Conservation (phyloP, 92 coral and sea anemone genomes). For the Blastomussa wellsi region DNA sequence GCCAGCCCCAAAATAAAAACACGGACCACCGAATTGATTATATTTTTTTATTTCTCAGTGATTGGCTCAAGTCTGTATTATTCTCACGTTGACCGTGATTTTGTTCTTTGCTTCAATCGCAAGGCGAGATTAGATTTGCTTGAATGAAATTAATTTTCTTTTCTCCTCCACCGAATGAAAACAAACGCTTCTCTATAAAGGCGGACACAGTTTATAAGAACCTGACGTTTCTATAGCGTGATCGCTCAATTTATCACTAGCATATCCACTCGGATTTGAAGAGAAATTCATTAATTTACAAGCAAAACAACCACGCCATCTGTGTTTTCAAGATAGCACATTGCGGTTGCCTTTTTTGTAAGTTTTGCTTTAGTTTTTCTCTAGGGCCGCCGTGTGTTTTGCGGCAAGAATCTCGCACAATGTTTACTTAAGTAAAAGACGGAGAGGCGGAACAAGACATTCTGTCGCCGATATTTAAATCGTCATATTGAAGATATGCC, state of each 20-base stretch:
- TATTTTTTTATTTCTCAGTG: slow-evolving; percentile 1
- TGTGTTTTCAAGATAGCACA: neutral
- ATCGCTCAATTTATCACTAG: neutral
- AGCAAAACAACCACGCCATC: slow-evolving; percentile 11
- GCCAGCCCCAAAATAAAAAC: slow-evolving; percentile 13
- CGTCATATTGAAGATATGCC: neutral
- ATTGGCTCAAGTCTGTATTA: neutral
- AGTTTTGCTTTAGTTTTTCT: neutral
- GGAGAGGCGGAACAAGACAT: slow-evolving; percentile 14
- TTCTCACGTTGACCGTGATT: neutral
- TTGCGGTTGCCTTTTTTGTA: neutral
- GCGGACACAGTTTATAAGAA: neutral
- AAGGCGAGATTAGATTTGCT: neutral
- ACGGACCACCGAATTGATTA: slow-evolving; percentile 2
- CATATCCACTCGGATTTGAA: neutral
- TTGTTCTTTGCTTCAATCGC: slow-evolving; percentile 14
- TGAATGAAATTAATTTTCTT: slow-evolving; percentile 4
- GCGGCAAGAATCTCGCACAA: neutral
- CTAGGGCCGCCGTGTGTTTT: neutral
- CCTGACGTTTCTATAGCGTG: neutral
- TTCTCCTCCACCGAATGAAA: slow-evolving; percentile 1
- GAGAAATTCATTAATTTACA: slow-evolving; percentile 6
- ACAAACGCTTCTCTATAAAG: neutral
- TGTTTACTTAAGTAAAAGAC: slow-evolving; percentile 16
- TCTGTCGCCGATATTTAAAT: slow-evolving; percentile 11